Evolutionary conservation across 92 coral and sea anemone species (phyloP).

Genomic region (Epizoanthus stellaris): DNA sequence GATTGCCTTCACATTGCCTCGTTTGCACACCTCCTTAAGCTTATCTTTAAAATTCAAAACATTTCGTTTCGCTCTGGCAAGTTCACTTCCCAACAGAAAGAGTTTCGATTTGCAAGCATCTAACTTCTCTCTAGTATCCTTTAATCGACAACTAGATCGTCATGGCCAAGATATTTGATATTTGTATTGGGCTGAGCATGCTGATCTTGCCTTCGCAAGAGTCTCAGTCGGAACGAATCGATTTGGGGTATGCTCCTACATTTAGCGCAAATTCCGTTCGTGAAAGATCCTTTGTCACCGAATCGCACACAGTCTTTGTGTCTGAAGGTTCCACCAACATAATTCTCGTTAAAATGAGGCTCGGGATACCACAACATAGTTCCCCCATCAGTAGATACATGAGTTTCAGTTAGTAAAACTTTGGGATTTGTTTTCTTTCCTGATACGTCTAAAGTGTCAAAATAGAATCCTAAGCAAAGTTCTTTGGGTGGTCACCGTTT

Average conservation of each 20-base stretch:
- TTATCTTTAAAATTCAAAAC: neutral
- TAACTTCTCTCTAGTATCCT: conserved; percentile 6
- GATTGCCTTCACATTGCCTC: conserved; percentile 4
- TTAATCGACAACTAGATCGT: conserved; percentile 9
- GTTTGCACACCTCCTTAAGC: conserved; percentile 3
- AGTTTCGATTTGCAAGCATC: conserved; percentile 4
- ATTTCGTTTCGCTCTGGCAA: neutral
- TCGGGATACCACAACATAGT: conserved; percentile 13
- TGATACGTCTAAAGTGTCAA: neutral
- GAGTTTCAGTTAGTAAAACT: conserved; percentile 5
- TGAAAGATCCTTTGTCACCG: conserved; percentile 3
- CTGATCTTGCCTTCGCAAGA: conserved; percentile 12
- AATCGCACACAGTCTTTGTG: conserved; percentile 9
- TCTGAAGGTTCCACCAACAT: conserved; percentile 7
- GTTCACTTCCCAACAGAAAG: conserved; percentile 11
- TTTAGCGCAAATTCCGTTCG: neutral
- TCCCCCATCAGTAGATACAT: conserved; percentile 15
- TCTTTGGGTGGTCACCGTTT: too few relatives aligned
- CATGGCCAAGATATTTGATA: neutral
- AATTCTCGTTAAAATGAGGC: conserved; percentile 11
- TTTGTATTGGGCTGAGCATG: conserved; percentile 14
- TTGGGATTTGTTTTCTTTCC: conserved; percentile 11
- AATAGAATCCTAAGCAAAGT: conserved; percentile 7
- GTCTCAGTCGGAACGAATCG: neutral
- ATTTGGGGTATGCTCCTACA: conserved; percentile 13